Evolutionary conservation across 53 echinoderm and acorn worm genomes (phyloP), one percentile per base, ranked within the genome.

Genomic region (Paracentrotus lividus): DNA sequence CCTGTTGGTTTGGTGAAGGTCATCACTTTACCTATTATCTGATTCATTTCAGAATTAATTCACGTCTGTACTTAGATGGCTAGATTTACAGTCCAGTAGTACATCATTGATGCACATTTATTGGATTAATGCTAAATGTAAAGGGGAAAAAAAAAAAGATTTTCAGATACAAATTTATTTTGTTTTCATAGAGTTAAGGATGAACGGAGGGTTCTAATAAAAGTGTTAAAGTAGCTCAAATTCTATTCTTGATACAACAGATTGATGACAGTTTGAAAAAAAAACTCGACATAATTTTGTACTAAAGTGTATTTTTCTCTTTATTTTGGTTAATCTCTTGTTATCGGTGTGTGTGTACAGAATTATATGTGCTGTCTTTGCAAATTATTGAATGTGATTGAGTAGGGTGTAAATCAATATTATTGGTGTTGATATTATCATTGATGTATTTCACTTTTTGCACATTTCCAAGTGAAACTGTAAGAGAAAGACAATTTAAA

Each of bases 201-300:
- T 18, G 72, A 18, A 20, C 18, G 38, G 40, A 72, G 72, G 38
- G 47, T 45, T 24, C 20, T 45, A 81, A 47, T n/a, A 81, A n/a
- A 49, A 24, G 8, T 49, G 20, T 72, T 4, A 18, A 72, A 32
- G 4, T 13, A 72, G 40, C 26, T 20, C 3, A n/a, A 32, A 69
- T 43, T 81, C 44, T 81, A 81, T 81, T 81, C 81, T 81, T 81
- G 81, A 81, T 81, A 81, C 49, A 38, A 72, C 13, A 72, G 38
- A 81, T 77, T 12, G 44, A 77, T n/a, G 13, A 12, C 44, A 26
- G 47, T 81, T n/a, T 81, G 24, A 47, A 26, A 81, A 47, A 81
- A n/a, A 36, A 72, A n/a, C 5, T 67, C 26, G n/a, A 23, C 47
- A 24, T 81, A 47, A 47, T 81, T 81, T 81, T 81, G 81, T 81